Evolutionary conservation across 2,888 invertebrate species (phyloP).

Genomic region (Agonopterix subpropinquella): DNA sequence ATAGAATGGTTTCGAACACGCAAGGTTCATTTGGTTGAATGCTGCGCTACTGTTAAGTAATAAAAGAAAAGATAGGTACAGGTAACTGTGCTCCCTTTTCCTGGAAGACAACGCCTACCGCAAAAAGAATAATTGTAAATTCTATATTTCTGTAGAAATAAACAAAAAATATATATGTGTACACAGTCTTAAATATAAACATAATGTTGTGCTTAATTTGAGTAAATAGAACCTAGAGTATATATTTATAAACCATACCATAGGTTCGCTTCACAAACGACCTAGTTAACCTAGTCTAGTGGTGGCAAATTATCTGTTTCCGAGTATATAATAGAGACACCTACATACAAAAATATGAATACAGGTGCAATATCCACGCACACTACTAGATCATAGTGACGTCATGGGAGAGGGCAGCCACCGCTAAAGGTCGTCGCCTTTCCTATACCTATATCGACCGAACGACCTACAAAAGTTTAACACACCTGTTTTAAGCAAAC

Average conservation of each 20-base stretch:
- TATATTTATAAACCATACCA: no score
- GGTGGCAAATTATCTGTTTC: constrained; percentile 13
- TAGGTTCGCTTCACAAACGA: constrained; percentile 1
- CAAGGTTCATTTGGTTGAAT: constrained; percentile 10
- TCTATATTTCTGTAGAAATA: no score
- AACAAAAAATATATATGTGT: no score
- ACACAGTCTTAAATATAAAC: no score
- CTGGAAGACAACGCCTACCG: no score
- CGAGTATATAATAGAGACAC: background rate
- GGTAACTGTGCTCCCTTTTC: no score
- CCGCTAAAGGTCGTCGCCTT: constrained; percentile 23
- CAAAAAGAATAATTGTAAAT: no score
- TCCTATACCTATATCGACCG: constrained; percentile 11
- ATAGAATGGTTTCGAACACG: constrained; percentile 13
- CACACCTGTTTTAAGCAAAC: background rate
- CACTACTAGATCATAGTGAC: constrained; percentile 20
- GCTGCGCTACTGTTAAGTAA: constrained; percentile 1
- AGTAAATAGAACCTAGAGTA: no score
- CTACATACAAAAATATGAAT: background rate
- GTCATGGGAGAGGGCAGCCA: constrained; percentile 34
- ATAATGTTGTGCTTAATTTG: no score
- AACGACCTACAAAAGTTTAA: constrained; percentile 2
- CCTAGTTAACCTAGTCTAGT: constrained; percentile 18
- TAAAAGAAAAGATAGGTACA: no score
- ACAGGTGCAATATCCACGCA: background rate